Percentiles rank a stretch among this genome's conserved stretches.
Evolutionary conservation across 1,140 invertebrate genomes (phyloP).

Genomic region (Brachionus plicatilis): DNA sequence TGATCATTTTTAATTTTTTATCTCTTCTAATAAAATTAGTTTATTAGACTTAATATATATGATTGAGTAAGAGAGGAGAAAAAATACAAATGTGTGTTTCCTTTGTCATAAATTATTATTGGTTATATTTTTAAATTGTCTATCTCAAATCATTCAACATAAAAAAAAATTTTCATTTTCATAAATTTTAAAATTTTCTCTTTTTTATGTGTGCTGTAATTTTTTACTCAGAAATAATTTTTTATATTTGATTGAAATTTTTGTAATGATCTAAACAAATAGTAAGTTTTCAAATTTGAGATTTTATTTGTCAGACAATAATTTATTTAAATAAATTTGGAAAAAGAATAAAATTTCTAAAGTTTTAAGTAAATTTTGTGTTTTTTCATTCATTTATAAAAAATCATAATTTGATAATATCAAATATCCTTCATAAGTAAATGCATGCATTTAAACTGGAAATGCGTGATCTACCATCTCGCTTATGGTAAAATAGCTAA

Average conservation of each 20-base stretch:
- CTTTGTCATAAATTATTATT: neutral
- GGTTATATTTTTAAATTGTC: neutral
- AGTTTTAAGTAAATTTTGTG: too few species aligned
- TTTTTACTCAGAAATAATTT: neutral
- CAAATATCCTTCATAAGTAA: too few species aligned
- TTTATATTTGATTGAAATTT: neutral
- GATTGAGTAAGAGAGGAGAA: neutral
- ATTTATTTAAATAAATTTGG: conserved; percentile 5
- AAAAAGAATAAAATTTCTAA: neutral
- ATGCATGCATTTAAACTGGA: too few species aligned
- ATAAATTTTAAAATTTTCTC: neutral
- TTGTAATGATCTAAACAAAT: neutral
- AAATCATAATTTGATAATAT: too few species aligned
- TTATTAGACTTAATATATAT: neutral
- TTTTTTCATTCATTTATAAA: too few species aligned
- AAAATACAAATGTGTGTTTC: neutral
- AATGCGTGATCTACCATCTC: too few species aligned
- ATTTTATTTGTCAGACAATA: conserved; percentile 15
- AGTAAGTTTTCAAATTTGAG: neutral
- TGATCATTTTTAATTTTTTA: neutral
- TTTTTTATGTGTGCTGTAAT: neutral
- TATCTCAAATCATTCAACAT: too few species aligned
- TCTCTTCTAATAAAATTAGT: neutral
- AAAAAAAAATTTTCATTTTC: neutral
- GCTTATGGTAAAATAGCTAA: too few species aligned